Evolutionary conservation across 2,113 vertebrate genomes (phyloP).

Genomic region (Aviceda subcristata): DNA sequence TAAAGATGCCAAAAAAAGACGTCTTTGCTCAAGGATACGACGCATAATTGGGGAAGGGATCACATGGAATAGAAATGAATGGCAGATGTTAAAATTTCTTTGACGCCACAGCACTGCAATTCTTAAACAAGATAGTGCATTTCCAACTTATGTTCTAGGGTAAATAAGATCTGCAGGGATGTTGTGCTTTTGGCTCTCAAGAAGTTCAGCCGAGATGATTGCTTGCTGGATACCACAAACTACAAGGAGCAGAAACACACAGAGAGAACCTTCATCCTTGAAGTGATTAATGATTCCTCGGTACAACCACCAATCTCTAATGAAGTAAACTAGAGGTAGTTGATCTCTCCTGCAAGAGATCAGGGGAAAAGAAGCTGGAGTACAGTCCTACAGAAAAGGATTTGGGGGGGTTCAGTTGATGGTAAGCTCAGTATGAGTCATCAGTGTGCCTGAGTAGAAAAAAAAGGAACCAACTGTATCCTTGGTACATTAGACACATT

Average conservation of each 20-base stretch:
- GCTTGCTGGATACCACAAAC: neutral
- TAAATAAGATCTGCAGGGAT: neutral
- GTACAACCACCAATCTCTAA: neutral
- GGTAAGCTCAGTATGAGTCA: neutral
- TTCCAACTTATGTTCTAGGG: neutral
- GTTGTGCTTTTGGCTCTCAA: neutral
- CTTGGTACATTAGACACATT: neutral
- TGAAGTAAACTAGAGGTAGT: neutral
- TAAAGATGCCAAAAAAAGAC: neutral
- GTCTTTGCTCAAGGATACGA: neutral
- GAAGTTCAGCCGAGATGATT: neutral
- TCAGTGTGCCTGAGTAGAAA: neutral
- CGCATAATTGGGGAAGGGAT: neutral
- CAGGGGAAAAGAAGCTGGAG: neutral
- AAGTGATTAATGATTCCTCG: neutral
- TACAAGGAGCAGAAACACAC: neutral
- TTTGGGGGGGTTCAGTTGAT: neutral
- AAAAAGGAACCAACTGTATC: neutral
- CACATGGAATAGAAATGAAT: neutral
- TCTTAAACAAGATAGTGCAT: neutral
- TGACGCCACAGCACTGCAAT: neutral
- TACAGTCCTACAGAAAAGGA: neutral
- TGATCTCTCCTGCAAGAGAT: neutral
- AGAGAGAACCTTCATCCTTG: neutral
- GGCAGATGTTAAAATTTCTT: neutral